phyloP scores from a whole-genome alignment of 1,140 invertebrate species.

The Diabrotica virgifera region DNA sequence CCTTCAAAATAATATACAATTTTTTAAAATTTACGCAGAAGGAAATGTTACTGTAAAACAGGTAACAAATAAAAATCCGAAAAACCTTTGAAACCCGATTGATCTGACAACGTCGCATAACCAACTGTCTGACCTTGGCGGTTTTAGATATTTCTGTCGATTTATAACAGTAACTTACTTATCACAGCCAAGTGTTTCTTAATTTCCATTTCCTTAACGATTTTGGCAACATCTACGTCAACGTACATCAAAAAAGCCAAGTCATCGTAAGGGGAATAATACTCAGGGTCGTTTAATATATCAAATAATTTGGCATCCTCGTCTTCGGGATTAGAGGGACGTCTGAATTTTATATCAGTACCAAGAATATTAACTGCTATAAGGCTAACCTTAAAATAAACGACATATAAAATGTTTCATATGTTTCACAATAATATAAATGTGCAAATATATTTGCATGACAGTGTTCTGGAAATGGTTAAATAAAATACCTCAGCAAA shows the following conservation, averaged over 20 bases:
- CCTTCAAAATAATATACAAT: too few relatives aligned
- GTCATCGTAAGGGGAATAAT: conserved; percentile 86
- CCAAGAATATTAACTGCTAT: conserved; percentile 48
- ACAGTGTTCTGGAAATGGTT: too few relatives aligned
- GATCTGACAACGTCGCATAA: too few relatives aligned
- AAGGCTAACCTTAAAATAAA: conserved; percentile 43
- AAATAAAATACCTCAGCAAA: too few relatives aligned
- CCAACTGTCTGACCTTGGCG: too few relatives aligned
- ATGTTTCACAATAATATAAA: too few relatives aligned
- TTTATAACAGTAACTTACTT: conserved; percentile 53
- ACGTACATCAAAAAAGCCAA: conserved; percentile 97
- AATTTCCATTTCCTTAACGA: conserved; percentile 82
- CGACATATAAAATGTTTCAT: neutral
- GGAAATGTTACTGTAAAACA: too few relatives aligned
- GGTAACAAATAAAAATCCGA: too few relatives aligned
- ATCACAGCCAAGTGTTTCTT: conserved; percentile 82
- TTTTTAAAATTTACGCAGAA: too few relatives aligned
- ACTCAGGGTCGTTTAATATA: conserved; percentile 56
- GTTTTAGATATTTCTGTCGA: too few relatives aligned
- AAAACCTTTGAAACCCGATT: too few relatives aligned
- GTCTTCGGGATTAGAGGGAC: conserved; percentile 17
- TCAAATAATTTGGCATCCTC: conserved; percentile 44
- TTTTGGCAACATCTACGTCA: conserved; percentile 84
- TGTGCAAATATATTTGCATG: too few relatives aligned
- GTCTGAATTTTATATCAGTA: conserved; percentile 30